Base-by-base conservation (phyloP, 2,797 vertebrate genomes). In the Acrocephalus scirpaceus region DNA sequence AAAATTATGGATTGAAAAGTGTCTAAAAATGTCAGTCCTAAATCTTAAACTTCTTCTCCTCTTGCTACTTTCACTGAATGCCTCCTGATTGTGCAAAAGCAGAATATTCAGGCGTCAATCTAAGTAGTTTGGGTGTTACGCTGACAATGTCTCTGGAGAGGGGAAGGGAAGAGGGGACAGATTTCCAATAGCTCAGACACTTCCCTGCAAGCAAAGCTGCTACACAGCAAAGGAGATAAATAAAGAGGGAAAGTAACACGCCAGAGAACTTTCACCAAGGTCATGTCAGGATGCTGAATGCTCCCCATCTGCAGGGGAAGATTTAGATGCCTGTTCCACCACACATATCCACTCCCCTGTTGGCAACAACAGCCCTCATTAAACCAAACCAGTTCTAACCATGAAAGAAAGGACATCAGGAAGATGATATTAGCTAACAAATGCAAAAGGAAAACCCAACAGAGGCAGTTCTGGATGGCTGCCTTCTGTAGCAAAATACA, bases 131-230 rank as follows among this genome's bases (percentile, higher is more conserved):
- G 95, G 94, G 87, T 91, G 91, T 92, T 91, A 93, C 3, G 20
- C 93, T 92, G 94, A 96, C 92, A 85, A 45, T 44, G 74, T 82
- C 93, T 95, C 90, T 26, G 74, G 64, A 93, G 88, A 78, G 45
- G 69, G 72, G 75, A 90, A 86, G 90, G 81, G 86, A 94, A 93
- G 95, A 86, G 80, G 89, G 86, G 95, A 95, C 94, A 93, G 95
- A 95, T 95, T 97, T 93, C 95, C 92, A 94, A 89, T 74, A 88
- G 86, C 88, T 96, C 84, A 50, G 88, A 79, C 2, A 6, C 81
- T 40, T 58, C 84, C 76, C 89, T 78, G 67, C n/a, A 94, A 95
- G 86, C 60, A 79, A 94, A 95, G 92, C 94, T 87, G 95, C 92
- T 93, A 78, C 88, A 66, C 56, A 73, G 92, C 86, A 84, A 86